Conservation (phyloP, 2,888 invertebrate species). For the Dryomyza anilis region DNA sequence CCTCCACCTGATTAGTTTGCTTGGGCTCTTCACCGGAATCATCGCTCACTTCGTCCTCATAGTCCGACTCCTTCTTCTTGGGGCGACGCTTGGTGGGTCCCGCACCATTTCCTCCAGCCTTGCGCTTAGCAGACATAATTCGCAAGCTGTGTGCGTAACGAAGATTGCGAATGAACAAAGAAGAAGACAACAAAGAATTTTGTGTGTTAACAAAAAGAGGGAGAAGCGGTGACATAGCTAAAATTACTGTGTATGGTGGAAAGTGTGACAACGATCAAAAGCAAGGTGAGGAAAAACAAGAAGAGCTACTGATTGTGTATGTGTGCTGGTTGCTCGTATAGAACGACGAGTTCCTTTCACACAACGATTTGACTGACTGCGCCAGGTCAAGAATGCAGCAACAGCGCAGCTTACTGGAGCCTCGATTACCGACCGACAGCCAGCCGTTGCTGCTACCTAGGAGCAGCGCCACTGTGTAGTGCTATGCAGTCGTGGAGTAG, state of each 20-base stretch:
- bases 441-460: too few relatives aligned
- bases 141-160: constrained; percentile 5
- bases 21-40: constrained; percentile 49
- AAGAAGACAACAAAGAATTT: background rate
- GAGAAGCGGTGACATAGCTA: background rate
- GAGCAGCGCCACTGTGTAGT: too few relatives aligned
- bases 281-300: background rate
- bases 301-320: too few relatives aligned
- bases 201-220: too few relatives aligned
- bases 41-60: constrained; percentile 60
- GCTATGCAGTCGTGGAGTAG: constrained; percentile 3
- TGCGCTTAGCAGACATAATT: constrained; percentile 60
- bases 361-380: background rate
- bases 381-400: background rate
- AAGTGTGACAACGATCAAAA: background rate
- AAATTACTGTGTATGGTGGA: background rate
- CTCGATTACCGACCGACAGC: too few relatives aligned
- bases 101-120: constrained; percentile 55
- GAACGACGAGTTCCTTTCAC: background rate
- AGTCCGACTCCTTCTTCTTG: constrained; percentile 60
- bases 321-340: too few relatives aligned
- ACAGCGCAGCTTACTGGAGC: too few relatives aligned
- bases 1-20: constrained; percentile 54
- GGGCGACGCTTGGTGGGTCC: constrained; percentile 58
- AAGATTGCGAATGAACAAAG: constrained; percentile 15